Percentiles rank a stretch among this genome's conserved stretches.
These are phyloP conservation scores for Indri indri DNA, from an alignment of 2,113 vertebrate species.

Conservation along the genomic window DNA sequence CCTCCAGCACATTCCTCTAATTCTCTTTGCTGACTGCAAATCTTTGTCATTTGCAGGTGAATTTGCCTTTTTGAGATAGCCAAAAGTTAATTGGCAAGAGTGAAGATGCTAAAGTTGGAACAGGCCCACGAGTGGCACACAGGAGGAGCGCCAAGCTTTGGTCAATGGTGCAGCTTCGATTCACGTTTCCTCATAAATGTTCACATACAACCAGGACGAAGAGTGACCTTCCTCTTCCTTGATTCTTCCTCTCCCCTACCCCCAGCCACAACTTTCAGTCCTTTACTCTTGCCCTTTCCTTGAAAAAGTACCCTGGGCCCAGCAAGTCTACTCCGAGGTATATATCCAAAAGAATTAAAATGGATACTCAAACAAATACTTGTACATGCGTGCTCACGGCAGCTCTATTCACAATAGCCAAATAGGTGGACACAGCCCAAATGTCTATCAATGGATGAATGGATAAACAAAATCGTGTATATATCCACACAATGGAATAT, in stretches of 20 bases:
- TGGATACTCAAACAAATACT: neutral
- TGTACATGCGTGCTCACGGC: neutral
- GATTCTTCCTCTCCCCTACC: neutral
- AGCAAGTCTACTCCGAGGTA: neutral
- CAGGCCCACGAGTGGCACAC: neutral
- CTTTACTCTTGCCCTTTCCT: neutral
- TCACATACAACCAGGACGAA: neutral
- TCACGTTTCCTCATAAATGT: neutral
- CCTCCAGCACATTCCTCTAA: neutral
- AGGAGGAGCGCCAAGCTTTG: neutral
- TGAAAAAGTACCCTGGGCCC: neutral
- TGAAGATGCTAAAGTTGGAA: neutral
- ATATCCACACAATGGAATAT: no score
- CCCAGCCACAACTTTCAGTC: neutral
- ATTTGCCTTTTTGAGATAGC: constrained; percentile 1
- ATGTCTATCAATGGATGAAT: neutral
- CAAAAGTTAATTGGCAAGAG: neutral
- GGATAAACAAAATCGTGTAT: neutral
- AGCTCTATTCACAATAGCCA: neutral
- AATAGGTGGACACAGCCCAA: neutral
- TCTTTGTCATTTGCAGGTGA: neutral
- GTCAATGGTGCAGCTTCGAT: neutral
- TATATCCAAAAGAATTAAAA: neutral
- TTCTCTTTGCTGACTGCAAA: neutral
- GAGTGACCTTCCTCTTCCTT: neutral